Base-by-base conservation (phyloP, 2,113 vertebrate genomes). In the Enhydra lutris region DNA sequence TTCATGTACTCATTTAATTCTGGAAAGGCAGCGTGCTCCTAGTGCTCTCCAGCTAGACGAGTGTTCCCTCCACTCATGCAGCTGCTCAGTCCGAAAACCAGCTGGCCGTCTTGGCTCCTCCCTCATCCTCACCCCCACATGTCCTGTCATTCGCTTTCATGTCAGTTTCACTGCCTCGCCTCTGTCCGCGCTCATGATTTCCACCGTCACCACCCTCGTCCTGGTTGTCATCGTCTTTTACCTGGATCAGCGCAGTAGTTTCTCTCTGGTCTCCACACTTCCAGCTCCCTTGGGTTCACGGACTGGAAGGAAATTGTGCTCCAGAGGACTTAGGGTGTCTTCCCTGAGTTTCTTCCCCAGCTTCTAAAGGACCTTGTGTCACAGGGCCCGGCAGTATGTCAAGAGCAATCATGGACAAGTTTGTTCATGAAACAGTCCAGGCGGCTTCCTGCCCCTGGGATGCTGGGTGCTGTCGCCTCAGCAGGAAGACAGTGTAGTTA, bases 121-220 rank as follows among this genome's bases (percentile, higher is more conserved):
- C 11, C 0, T 45, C 39, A 1, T 4, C 24, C 31, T 57, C 4
- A 24, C n/a, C 39, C 36, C 12, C 1, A 2, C 0, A 0, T 1
- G 21, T 11, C 31, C 39, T 34, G 7, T 42, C 15, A 47, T 3
- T n/a, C 23, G 1, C 47, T 11, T 65, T 4, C 34, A 18, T 45
- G 20, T 55, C 67, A 21, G 2, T 29, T n/a, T 50, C 23, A 3
- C 21, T 10, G 0, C 47, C 23, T 92, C 0, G 0, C 7, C 12
- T 34, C 31, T 71, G 17, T 29, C 45, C 18, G 0, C 14, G 1
- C 4, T 45, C 12, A 0, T 8, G 36, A 18, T 42, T 7, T 59
- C 15, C 4, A 7, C 36, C 14, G 4, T 36, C 15, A 4, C 20
- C 7, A 0, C 26, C 45, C 52, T 45, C 0, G 5, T 11, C 7